These are phyloP conservation scores for Parasteatoda lunata DNA, from an alignment of 2,888 invertebrate species.

Conservation along the genomic window DNA sequence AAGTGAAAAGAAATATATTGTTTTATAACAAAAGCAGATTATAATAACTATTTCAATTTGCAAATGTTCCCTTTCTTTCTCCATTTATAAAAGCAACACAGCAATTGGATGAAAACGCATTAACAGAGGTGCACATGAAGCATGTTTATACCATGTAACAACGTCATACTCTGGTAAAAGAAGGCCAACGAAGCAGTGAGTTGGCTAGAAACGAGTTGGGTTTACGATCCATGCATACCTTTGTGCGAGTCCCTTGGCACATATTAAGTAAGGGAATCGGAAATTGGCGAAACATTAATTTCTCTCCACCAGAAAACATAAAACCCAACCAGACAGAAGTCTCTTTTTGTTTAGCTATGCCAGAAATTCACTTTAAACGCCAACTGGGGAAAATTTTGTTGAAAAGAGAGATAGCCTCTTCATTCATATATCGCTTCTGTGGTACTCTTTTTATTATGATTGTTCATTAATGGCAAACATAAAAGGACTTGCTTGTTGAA, in stretches of 20 bases:
- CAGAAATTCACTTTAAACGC: conserved; percentile 16
- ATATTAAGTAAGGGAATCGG: conserved; percentile 21
- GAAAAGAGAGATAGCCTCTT: neutral
- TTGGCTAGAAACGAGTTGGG: neutral
- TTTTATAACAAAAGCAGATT: too few relatives aligned
- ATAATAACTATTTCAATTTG: neutral
- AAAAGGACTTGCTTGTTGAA: conserved; percentile 1
- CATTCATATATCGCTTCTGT: neutral
- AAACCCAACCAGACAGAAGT: neutral
- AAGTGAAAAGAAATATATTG: too few relatives aligned
- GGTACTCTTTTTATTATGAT: neutral
- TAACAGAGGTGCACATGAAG: conserved; percentile 20
- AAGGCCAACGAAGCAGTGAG: neutral
- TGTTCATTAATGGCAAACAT: conserved; percentile 16
- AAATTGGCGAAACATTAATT: conserved; percentile 51
- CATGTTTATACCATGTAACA: conserved; percentile 27
- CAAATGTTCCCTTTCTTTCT: neutral
- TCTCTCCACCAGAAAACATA: neutral
- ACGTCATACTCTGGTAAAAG: neutral
- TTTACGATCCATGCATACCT: conserved; percentile 29
- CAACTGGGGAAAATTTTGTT: conserved; percentile 6
- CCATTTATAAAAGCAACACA: neutral
- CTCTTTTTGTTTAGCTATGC: neutral
- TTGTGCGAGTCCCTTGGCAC: conserved; percentile 12
- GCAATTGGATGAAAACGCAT: conserved; percentile 14